A percentile compares a stretch with the other conserved stretches of the same genome.
Conservation (phyloP, 2,888 invertebrate genomes). For the Plebejus melissa region DNA sequence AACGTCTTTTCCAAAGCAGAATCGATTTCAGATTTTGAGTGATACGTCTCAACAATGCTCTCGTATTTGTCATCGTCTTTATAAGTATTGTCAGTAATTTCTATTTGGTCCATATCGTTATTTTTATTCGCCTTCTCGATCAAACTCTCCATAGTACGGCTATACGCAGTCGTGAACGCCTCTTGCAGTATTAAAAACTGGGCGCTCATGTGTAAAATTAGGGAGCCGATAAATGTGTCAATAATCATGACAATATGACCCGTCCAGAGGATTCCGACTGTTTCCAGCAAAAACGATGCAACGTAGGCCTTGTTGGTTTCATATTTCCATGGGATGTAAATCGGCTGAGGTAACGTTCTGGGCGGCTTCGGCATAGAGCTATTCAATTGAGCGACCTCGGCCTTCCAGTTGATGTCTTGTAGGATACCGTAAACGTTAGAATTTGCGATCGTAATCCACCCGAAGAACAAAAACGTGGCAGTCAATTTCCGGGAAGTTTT, state of each 20-base stretch:
- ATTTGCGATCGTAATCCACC: conserved; percentile 68
- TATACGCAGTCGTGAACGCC: conserved; percentile 59
- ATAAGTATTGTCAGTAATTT: conserved; percentile 32
- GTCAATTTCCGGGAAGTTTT: conserved; percentile 56
- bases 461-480: conserved; percentile 61
- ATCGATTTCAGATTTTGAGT: conserved; percentile 53
- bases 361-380: conserved; percentile 47
- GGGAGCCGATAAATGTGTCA: conserved; percentile 67
- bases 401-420: conserved; percentile 62
- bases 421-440: conserved; percentile 61
- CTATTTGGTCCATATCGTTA: conserved; percentile 34
- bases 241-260: conserved; percentile 71
- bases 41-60: conserved; percentile 47
- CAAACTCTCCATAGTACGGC: conserved; percentile 54
- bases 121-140: conserved; percentile 39
- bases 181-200: conserved; percentile 64
- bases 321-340: conserved; percentile 71
- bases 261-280: conserved; percentile 66
- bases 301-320: conserved; percentile 57
- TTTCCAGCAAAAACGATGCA: conserved; percentile 61
- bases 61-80: conserved; percentile 40
- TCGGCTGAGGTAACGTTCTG: conserved; percentile 65
- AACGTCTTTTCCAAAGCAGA: conserved; percentile 52
- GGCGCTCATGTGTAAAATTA: conserved; percentile 67
- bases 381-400: conserved; percentile 50